Evolutionary conservation across 2,797 vertebrate species (phyloP).

Genomic region (Melanotaenia nigrans): DNA sequence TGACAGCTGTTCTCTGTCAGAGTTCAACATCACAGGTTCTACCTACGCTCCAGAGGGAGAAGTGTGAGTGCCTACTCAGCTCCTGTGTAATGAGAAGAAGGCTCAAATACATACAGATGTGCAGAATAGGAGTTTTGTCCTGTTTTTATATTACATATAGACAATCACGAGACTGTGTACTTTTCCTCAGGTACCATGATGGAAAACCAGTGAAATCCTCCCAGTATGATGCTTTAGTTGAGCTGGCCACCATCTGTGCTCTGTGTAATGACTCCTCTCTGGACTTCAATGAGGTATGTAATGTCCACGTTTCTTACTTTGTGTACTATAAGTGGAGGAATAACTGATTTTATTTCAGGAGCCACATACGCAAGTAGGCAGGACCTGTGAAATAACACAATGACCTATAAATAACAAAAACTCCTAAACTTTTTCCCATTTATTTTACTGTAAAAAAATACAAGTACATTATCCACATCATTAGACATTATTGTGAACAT

Average conservation of each 20-base stretch:
- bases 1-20: conserved; percentile 90
- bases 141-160: neutral
- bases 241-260: conserved; percentile 96
- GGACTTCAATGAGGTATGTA: conserved; percentile 94
- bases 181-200: conserved; percentile 86
- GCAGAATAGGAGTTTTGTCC: no score
- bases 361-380: neutral
- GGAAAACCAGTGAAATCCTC: conserved; percentile 87
- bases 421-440: neutral
- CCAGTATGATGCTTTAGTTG: conserved; percentile 91
- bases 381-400: no score
- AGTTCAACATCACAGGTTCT: conserved; percentile 97
- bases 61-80: conserved; percentile 87
- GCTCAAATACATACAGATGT: neutral
- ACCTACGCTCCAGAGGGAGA: conserved; percentile 96
- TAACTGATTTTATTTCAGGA: neutral
- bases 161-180: neutral
- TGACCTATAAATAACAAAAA: neutral
- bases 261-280: conserved; percentile 97
- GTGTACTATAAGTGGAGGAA: neutral
- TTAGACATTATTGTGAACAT: no score
- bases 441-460: neutral
- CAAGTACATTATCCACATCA: no score
- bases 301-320: neutral
- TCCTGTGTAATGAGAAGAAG: neutral